Evolutionary conservation across 64 coral and sea anemone species (phyloP), one percentile per base, ranked within the genome.

Genomic region (Acropora yongei): DNA sequence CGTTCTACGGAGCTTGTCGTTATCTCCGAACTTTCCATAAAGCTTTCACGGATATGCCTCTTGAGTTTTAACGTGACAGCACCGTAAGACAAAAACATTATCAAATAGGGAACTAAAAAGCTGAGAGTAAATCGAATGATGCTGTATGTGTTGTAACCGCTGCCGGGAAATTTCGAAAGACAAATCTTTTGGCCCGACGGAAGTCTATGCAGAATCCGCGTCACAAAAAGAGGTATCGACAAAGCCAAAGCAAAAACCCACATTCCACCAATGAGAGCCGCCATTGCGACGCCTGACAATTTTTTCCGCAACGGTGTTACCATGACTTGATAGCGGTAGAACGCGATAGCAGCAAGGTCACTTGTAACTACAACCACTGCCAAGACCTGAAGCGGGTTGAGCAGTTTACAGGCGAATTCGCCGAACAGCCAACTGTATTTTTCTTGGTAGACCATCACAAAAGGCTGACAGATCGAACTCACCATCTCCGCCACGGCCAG

Each of bases 401-500:
- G 18, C 39, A 82, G 45, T 58, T 94, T 92, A 55, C 95, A 97
- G 41, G 87, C 47, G 57, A 94, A 88, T 42, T 82, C 76, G 5
- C 95, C 95, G 78, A 97, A 97, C 1, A 91, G 10, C 95, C 95
- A 97, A 8, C 78, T 80, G 17, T 77, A 68, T 19, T 75, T 42
- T 42, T 94, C 79, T 45, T 94, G 83, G 47, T 97, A 93, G 45
- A 68, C 57, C 78, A 87, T 80, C 43, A 78, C 41, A 41, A 94
- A 94, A 43, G 84, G 89, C 11, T 91, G 74, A 9, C 84, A 90
- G 0, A 78, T 0, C 3, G 95, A 94, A 53, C 93, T 97, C 5
- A 93, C 53, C 2, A 97, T 78, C 18, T 97, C 95, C 1, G 92
- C 95, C 9, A 87, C 74, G 1, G 92, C 91, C 78, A 97, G 86